These are phyloP conservation scores for Ctenosaura bakeri DNA, from an alignment of 2,797 vertebrate species.

Conservation along the genomic window DNA sequence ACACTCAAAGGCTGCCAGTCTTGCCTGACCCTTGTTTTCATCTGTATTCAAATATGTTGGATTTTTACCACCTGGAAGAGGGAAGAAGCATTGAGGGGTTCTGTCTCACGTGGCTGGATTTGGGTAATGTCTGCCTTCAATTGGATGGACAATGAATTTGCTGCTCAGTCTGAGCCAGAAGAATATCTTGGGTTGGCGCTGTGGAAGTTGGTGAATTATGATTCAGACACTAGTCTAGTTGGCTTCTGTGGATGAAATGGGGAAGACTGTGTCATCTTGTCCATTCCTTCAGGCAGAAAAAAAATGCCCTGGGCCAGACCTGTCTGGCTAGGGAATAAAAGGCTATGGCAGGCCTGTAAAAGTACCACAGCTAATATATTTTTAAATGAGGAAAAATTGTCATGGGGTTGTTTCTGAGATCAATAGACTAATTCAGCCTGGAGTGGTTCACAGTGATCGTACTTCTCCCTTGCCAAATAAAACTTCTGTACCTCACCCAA, in stretches of 20 bases:
- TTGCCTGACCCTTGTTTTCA: too few species aligned
- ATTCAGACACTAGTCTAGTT: neutral
- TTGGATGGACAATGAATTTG: neutral
- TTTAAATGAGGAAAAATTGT: slow-evolving; percentile 52
- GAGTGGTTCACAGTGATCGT: slow-evolving; percentile 63
- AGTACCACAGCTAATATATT: slow-evolving; percentile 34
- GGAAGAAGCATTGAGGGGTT: neutral
- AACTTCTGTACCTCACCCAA: slow-evolving; percentile 54
- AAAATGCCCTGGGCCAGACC: neutral
- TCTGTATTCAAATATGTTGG: neutral
- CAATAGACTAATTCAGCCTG: slow-evolving; percentile 58
- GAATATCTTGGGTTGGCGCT: neutral
- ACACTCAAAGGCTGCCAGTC: neutral
- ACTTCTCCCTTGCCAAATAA: slow-evolving; percentile 69
- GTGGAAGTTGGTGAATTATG: neutral
- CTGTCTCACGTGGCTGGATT: neutral
- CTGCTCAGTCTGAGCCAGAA: neutral
- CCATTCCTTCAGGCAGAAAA: neutral
- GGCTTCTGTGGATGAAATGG: neutral
- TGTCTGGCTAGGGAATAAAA: slow-evolving; percentile 38
- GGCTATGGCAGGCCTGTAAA: slow-evolving; percentile 40
- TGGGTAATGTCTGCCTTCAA: neutral
- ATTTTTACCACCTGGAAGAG: neutral
- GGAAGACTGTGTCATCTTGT: neutral
- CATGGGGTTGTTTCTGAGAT: slow-evolving; percentile 53